Base-by-base conservation (phyloP, 2,888 invertebrate species). In the Taphrorychus bicolor region DNA sequence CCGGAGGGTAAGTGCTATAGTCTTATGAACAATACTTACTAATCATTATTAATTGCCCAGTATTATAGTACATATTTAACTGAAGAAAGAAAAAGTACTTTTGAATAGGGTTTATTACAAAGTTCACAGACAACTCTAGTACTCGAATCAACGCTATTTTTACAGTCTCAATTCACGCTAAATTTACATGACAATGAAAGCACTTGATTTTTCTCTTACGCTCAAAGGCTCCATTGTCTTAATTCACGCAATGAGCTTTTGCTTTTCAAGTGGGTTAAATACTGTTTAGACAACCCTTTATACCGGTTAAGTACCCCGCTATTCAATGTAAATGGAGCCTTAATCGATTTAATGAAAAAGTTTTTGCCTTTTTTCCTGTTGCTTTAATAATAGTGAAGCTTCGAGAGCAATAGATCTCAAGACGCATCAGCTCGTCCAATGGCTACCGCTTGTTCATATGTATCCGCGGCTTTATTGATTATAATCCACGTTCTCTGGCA, bases 1-100 rank as follows among this genome's bases (percentile, higher is more conserved):
- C 69, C n/a, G 69, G 69, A 59, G 69, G 69, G 69, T 70, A 61
- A 70, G 69, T 48, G 7, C 16, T 48, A 3, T 48, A 4, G 32
- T 7, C 16, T 18, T n/a, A 18, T 23, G 54, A 54, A 54, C 40
- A 54, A 32, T 54, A 17, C 40, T 9, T 3, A 0, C 52, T 48
- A 48, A 48, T 48, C 48, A 19, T 48, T 48, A 48, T 48, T 48
- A 48, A 48, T 48, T 48, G 48, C 9, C 16, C 14, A 48, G 19
- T n/a, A 9, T 9, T 48, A n/a, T 40, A n/a, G 14, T 9, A n/a
- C 11, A 40, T 14, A 1, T 40, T 40, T 14, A 40, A 2, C 40
- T n/a, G n/a, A n/a, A n/a, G n/a, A n/a, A n/a, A n/a, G n/a, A n/a
- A n/a, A n/a, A n/a, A n/a, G n/a, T n/a, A n/a, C n/a, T n/a, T n/a